phyloP scores from a whole-genome alignment of 2,797 vertebrate genomes.

The Oreortyx pictus region DNA sequence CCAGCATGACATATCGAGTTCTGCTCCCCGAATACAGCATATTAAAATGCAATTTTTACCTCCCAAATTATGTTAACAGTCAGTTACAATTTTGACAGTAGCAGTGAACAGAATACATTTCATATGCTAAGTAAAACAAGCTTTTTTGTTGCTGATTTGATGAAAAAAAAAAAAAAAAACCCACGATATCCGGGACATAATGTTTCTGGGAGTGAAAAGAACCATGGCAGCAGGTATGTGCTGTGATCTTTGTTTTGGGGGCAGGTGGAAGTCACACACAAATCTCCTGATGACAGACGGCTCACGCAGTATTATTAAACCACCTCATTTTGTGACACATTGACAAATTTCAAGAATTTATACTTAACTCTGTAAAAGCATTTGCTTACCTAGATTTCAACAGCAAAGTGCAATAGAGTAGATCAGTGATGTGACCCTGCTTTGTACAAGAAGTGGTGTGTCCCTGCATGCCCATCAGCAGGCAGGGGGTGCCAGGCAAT shows the following conservation, averaged over 20 bases:
- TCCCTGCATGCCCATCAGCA: rapidly evolving
- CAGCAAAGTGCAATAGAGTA: neutral
- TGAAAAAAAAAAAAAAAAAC: slow-evolving; percentile 26
- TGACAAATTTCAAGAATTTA: neutral
- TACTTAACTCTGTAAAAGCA: neutral
- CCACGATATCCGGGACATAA: slow-evolving; percentile 9
- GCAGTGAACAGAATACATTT: slow-evolving; percentile 47
- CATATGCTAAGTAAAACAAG: slow-evolving; percentile 56
- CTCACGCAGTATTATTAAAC: neutral
- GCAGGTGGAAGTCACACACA: neutral
- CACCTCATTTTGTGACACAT: neutral
- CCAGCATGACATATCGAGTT: slow-evolving; percentile 57
- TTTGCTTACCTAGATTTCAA: neutral
- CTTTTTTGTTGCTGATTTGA: slow-evolving; percentile 24
- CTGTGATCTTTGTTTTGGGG: slow-evolving; percentile 60
- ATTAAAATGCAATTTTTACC: slow-evolving; percentile 62
- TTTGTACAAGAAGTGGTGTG: neutral
- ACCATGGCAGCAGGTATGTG: neutral
- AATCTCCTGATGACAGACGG: neutral
- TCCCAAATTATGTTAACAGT: slow-evolving; percentile 55
- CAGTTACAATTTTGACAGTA: slow-evolving; percentile 62
- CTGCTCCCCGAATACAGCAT: neutral
- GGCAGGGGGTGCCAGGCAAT: neutral
- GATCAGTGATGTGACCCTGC: neutral
- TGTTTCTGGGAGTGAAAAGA: slow-evolving; percentile 57